These are phyloP conservation scores for Teinopalpus imperialis DNA, from an alignment of 2,888 invertebrate species.

Conservation along the genomic window DNA sequence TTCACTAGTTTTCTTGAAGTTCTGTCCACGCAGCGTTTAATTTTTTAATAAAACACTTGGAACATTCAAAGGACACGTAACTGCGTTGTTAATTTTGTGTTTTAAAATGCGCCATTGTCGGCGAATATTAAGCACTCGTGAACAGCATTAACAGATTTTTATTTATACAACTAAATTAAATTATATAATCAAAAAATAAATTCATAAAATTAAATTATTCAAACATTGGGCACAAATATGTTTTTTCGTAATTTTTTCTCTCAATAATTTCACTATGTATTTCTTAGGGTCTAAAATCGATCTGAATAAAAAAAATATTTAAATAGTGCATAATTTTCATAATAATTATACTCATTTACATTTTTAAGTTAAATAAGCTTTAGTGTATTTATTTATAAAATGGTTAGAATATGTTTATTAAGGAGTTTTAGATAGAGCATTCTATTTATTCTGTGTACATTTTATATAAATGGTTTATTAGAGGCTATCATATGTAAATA, in stretches of 20 bases:
- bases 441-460: conserved; percentile 71
- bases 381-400: conserved; percentile 62
- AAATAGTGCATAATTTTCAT: conserved; percentile 64
- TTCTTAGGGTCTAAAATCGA: conserved; percentile 28
- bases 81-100: no score
- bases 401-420: conserved; percentile 46
- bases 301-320: conserved; percentile 28
- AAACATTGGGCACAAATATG: conserved; percentile 49
- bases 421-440: conserved; percentile 47
- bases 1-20: no score
- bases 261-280: no score
- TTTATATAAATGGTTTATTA: conserved; percentile 57
- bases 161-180: no score
- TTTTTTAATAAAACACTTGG: no score
- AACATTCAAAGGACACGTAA: no score
- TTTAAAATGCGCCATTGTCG: no score
- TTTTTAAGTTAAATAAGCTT: conserved; percentile 59
- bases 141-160: no score
- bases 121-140: no score
- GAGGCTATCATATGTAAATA: conserved; percentile 76
- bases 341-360: conserved; percentile 78
- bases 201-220: no score
- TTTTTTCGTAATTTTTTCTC: conserved; percentile 33
- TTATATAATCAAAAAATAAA: no score
- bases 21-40: no score